Evolutionary conservation across 2,113 vertebrate genomes (phyloP), one percentile per base, ranked within the genome.

Genomic region (Boleophthalmus pectinirostris): DNA sequence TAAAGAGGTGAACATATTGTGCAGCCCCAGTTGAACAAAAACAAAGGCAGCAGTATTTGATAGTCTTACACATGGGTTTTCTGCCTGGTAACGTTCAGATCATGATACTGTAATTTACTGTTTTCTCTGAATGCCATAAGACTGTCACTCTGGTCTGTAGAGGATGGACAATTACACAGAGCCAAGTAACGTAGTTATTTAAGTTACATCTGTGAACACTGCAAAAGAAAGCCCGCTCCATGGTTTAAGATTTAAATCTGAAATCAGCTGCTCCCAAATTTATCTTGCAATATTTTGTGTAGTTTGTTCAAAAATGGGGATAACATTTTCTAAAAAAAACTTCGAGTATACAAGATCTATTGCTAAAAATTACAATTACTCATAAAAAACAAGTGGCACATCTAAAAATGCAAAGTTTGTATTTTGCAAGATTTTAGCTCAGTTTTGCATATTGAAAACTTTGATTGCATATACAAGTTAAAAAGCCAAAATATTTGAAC

Each of bases 91-190:
- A 29, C 13, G 4, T 25, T 58, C 14, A 25, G 25, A 58, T 14
- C 23, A 15, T 5, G 5, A 9, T 20, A 67, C 69, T 68, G 64
- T 81, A 66, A 66, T 46, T 29, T 69, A 69, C 69, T 74, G 47
- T 60, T 38, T 78, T 83, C 68, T 72, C 54, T 25, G 66, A 85
- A 86, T 45, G 67, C 79, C 86, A 86, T 79, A 61, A 24, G 82
- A 82, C 69, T 79, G 75, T 81, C 73, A 5, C 66, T 63, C 2
- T 33, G 53, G 64, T 75, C 83, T 84, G 82, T 89, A 82, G 81
- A 88, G 86, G 86, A 81, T 76, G 11, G n/a, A 71, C 38, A 82
- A 58, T 68, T 29, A 61, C 49, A 70, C 51, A 12, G 73, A 65
- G 77, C 83, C 82, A 77, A 25, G 66, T 51, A n/a, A n/a, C n/a